Percentiles rank a stretch among this genome's conserved stretches.
Conservation (phyloP, 2,888 invertebrate species). For the Tridacna crocea region DNA sequence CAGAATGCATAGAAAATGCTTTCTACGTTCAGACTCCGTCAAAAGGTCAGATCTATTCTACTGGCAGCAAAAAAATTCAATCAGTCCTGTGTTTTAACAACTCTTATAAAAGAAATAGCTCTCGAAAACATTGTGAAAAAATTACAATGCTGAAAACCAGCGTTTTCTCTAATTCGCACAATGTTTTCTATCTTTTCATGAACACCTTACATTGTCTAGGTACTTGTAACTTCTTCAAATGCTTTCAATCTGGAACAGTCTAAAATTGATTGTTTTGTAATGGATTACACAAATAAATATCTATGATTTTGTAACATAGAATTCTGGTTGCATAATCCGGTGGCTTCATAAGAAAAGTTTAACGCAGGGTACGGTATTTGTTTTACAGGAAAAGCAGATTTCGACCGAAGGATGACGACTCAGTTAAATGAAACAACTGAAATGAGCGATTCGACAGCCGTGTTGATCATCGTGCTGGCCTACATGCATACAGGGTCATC, state of each 20-base stretch:
- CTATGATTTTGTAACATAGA: neutral
- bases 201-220: neutral
- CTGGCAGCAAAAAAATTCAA: neutral
- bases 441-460: neutral
- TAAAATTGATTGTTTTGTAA: neutral
- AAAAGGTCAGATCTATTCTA: neutral
- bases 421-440: no score
- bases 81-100: neutral
- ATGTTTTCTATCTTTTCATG: neutral
- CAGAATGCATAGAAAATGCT: no score
- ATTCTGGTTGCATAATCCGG: no score
- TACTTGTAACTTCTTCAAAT: neutral
- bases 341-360: no score
- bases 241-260: neutral
- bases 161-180: neutral
- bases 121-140: neutral
- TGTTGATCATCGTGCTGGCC: slow-evolving; percentile 45
- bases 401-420: no score
- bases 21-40: no score
- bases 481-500: slow-evolving; percentile 62
- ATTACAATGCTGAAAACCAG: neutral
- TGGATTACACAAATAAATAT: neutral
- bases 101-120: neutral
- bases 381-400: no score
- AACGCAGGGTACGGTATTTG: no score